Conservation (phyloP, 2,888 invertebrate genomes). For the Chrysomela aeneicollis region DNA sequence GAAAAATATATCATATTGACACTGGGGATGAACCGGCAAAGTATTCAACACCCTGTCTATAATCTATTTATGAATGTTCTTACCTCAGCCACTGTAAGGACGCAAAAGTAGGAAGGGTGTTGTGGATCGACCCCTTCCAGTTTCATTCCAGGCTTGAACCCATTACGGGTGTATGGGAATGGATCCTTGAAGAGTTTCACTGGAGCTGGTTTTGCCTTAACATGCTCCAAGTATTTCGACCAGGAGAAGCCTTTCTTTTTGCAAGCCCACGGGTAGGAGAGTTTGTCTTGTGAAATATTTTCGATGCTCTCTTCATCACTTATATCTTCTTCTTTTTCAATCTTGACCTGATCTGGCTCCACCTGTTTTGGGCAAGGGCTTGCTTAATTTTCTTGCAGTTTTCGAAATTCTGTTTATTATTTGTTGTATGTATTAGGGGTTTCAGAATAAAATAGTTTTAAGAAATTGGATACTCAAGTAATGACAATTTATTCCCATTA, state of each 20-base stretch:
- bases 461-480: too few relatives aligned
- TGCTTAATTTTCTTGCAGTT: too few relatives aligned
- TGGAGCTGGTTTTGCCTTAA: constrained; percentile 78
- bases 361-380: too few relatives aligned
- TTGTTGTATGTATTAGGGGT: too few relatives aligned
- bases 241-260: constrained; percentile 79
- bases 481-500: too few relatives aligned
- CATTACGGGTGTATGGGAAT: constrained; percentile 78
- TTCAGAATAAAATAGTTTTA: too few relatives aligned
- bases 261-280: constrained; percentile 73
- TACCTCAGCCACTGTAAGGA: constrained; percentile 81
- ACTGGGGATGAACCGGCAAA: too few relatives aligned
- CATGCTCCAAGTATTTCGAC: constrained; percentile 77
- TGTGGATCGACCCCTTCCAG: constrained; percentile 94
- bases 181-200: constrained; percentile 80
- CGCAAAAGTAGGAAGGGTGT: constrained; percentile 89
- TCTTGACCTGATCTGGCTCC: constrained; percentile 36
- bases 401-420: too few relatives aligned
- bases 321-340: constrained; percentile 46
- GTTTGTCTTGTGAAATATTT: constrained; percentile 56
- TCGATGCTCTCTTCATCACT: constrained; percentile 55
- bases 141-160: constrained; percentile 85
- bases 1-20: too few relatives aligned
- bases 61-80: too few relatives aligned
- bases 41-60: too few relatives aligned